phyloP scores from a whole-genome alignment of 1,140 invertebrate species.

The Melitaea cinxia region DNA sequence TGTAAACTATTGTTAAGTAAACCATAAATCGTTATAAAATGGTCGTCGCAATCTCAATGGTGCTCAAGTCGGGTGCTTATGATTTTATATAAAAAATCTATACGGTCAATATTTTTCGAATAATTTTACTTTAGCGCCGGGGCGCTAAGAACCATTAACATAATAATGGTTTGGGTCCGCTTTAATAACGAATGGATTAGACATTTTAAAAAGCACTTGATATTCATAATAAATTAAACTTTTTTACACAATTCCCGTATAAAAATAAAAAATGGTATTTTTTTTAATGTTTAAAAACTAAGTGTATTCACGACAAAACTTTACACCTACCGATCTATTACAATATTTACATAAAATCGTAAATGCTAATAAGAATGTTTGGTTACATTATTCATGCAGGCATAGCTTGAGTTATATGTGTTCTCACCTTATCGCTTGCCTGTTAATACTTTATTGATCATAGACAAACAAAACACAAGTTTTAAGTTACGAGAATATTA shows the following conservation, averaged over 20 bases:
- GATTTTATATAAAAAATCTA: slow-evolving; percentile 58
- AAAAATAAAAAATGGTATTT: slow-evolving; percentile 1
- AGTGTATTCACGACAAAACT: slow-evolving; percentile 30
- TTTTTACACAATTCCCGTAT: no score
- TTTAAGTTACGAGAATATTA: not conserved
- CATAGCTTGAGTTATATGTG: slow-evolving; percentile 19
- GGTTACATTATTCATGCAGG: slow-evolving; percentile 20
- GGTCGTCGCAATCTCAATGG: slow-evolving; percentile 66
- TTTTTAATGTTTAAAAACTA: slow-evolving; percentile 9
- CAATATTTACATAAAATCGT: slow-evolving; percentile 41
- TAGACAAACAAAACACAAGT: not conserved
- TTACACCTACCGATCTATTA: slow-evolving; percentile 34
- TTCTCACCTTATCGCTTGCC: slow-evolving; percentile 28
- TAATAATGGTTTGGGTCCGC: slow-evolving; percentile 58
- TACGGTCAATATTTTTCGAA: slow-evolving; percentile 62
- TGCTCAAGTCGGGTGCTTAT: slow-evolving; percentile 57
- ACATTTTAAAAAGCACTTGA: not conserved
- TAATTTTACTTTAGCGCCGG: slow-evolving; percentile 60
- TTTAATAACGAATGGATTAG: slow-evolving; percentile 41
- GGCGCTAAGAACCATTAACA: slow-evolving; percentile 71
- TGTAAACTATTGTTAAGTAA: slow-evolving; percentile 77
- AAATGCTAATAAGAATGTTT: slow-evolving; percentile 39
- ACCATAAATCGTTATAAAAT: slow-evolving; percentile 79
- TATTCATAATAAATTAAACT: not conserved
- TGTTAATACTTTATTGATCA: slow-evolving; percentile 24